Conservation (phyloP, 2,113 vertebrate genomes). For the Carollia perspicillata region DNA sequence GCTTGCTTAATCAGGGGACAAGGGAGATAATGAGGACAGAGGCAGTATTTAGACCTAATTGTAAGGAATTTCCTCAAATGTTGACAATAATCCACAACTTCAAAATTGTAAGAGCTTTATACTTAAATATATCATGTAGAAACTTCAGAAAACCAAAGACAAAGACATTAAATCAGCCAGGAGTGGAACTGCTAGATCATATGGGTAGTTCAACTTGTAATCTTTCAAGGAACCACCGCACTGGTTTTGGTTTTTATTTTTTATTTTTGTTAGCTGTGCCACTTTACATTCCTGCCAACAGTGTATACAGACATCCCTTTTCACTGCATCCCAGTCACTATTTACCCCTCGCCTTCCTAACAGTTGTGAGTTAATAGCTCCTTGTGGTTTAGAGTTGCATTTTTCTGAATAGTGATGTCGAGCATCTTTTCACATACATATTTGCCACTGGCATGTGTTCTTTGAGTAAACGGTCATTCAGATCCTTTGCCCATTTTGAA, state of each 20-base stretch:
- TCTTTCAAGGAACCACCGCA: background rate
- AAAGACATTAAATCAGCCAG: background rate
- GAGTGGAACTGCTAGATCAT: background rate
- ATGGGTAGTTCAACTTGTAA: background rate
- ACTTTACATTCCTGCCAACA: background rate
- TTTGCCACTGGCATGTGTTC: background rate
- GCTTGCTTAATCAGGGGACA: background rate
- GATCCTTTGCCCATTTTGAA: background rate
- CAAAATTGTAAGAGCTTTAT: background rate
- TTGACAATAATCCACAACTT: background rate
- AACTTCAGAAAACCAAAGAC: background rate
- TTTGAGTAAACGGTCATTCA: background rate
- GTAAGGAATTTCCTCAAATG: background rate
- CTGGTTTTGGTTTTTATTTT: background rate
- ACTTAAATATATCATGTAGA: background rate
- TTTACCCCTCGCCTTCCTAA: background rate
- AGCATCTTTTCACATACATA: background rate
- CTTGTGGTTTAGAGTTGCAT: background rate
- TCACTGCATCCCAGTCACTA: background rate
- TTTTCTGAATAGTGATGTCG: background rate
- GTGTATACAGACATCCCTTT: background rate
- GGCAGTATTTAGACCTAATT: background rate
- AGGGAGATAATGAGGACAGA: background rate
- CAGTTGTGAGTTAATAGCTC: background rate
- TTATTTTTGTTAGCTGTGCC: background rate